Evolutionary conservation across 2,113 vertebrate species (phyloP).

Genomic region (Carassius gibelio): DNA sequence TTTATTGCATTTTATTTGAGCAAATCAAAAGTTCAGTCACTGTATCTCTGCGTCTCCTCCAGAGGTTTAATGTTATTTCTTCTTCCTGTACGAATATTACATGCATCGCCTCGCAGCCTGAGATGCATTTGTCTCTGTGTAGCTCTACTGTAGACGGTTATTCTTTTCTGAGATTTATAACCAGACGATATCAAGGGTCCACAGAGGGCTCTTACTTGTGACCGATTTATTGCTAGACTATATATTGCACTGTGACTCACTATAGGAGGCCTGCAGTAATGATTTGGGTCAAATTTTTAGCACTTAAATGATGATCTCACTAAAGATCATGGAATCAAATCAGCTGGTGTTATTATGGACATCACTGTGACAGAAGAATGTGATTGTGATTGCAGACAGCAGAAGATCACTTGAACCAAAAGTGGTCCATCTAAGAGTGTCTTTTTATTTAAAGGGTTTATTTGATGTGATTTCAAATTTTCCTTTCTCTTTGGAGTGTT

Average conservation of each 20-base stretch:
- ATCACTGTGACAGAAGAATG: neutral
- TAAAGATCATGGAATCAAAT: neutral
- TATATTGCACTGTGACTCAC: neutral
- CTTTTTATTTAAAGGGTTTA: neutral
- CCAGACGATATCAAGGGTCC: neutral
- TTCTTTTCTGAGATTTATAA: neutral
- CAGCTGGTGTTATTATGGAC: neutral
- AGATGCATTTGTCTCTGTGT: neutral
- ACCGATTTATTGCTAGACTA: neutral
- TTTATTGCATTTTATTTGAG: slow-evolving; percentile 27
- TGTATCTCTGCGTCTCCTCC: slow-evolving; percentile 21
- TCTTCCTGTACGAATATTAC: slow-evolving; percentile 23
- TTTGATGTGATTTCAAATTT: too few relatives aligned
- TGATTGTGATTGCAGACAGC: neutral
- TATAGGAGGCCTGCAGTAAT: neutral
- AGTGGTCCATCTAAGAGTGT: neutral
- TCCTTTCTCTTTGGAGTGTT: too few relatives aligned
- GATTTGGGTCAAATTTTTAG: neutral
- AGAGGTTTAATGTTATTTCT: slow-evolving; percentile 33
- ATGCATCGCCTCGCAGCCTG: neutral
- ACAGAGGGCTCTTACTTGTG: neutral
- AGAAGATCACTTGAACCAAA: neutral
- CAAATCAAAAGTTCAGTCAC: slow-evolving; percentile 16
- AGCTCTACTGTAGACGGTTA: neutral
- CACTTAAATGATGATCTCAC: neutral